These are phyloP conservation scores for Cyaniris semiargus DNA, from an alignment of 2,888 invertebrate species.

Conservation along the genomic window DNA sequence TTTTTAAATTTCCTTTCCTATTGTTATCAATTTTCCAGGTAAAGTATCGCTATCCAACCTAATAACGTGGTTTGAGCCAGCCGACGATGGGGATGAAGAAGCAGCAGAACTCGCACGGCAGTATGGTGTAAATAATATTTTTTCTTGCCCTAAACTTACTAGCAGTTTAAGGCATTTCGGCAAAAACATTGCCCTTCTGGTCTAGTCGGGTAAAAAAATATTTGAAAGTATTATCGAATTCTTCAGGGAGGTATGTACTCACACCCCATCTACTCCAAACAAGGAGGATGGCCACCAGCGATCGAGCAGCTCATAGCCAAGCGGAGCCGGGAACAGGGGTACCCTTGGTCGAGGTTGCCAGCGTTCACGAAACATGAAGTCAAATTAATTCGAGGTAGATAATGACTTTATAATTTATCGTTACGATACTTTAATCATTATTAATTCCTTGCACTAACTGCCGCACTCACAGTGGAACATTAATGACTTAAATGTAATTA, in stretches of 20 bases:
- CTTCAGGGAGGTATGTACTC: constrained; percentile 61
- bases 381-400: neutral
- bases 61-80: neutral
- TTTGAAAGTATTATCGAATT: constrained; percentile 5
- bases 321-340: constrained; percentile 42
- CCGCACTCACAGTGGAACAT: too few species aligned
- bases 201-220: too few species aligned
- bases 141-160: too few species aligned
- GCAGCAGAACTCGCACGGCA: neutral
- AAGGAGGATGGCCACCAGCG: constrained; percentile 55
- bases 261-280: constrained; percentile 58
- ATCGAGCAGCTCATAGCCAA: constrained; percentile 49
- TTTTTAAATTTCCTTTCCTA: too few species aligned
- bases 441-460: too few species aligned
- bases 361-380: neutral
- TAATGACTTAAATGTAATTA: too few species aligned
- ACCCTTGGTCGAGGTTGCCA: neutral
- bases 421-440: too few species aligned
- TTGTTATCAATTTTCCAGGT: neutral
- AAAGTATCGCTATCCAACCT: constrained; percentile 1
- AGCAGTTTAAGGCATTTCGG: too few species aligned
- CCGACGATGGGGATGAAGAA: neutral
- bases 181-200: too few species aligned
- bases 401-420: neutral
- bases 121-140: constrained; percentile 2